Conservation (phyloP, 2,888 invertebrate species). For the Microplitis deprimator region DNA sequence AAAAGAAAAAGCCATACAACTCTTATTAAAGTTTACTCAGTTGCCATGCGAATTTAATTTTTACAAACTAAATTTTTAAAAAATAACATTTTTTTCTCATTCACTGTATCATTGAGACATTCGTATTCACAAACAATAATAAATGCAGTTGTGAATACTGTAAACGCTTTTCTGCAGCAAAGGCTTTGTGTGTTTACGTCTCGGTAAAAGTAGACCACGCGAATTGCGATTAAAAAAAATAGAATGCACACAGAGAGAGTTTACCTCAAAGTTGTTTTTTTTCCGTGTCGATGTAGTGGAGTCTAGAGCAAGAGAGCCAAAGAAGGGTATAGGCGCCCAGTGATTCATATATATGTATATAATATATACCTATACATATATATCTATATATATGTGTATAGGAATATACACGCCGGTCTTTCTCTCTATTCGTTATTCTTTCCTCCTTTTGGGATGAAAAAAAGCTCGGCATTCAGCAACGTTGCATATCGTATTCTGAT, state of each 20-base stretch:
- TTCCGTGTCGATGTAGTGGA: background rate
- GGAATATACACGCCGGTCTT: background rate
- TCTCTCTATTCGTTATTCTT: conserved; percentile 30
- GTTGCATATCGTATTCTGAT: conserved; percentile 62
- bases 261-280: conserved; percentile 22
- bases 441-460: conserved; percentile 35
- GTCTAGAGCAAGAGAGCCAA: background rate
- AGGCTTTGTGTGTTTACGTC: conserved; percentile 4
- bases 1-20: background rate
- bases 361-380: background rate
- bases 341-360: background rate
- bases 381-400: background rate
- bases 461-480: conserved; percentile 50
- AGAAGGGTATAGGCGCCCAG: background rate
- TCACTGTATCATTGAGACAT: background rate
- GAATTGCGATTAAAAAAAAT: conserved; percentile 13
- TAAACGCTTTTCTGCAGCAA: conserved; percentile 5
- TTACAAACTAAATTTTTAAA: background rate
- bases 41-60: background rate
- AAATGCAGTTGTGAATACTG: conserved; percentile 3
- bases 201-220: conserved; percentile 15
- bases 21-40: conserved; percentile 1
- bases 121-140: background rate
- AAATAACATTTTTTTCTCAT: background rate
- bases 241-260: conserved; percentile 15